Conservation (phyloP, 2,113 vertebrate species). For the Phyllopteryx taeniolatus region DNA sequence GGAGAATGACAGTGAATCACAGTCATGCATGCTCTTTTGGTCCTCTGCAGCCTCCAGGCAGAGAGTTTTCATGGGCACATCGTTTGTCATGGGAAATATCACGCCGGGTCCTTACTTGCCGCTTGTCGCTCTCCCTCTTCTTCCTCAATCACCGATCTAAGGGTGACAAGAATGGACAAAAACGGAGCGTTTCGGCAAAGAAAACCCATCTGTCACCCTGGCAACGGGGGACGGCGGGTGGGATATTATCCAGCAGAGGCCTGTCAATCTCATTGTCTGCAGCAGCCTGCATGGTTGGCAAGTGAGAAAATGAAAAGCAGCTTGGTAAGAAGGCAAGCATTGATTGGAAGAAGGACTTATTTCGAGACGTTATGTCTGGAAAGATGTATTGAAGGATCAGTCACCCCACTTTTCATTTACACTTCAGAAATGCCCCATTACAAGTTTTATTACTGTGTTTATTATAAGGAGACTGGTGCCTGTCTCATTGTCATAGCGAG, state of each 20-base stretch:
- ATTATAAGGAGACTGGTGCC: not conserved
- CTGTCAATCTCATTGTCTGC: slow-evolving; percentile 50
- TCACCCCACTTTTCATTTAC: not conserved
- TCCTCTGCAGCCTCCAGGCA: slow-evolving; percentile 19
- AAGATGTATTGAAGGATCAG: not conserved
- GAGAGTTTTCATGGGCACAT: slow-evolving; percentile 23
- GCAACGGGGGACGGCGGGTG: slow-evolving; percentile 51
- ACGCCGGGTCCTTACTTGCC: slow-evolving; percentile 26
- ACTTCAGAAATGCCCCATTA: not conserved
- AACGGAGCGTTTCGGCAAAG: slow-evolving; percentile 44
- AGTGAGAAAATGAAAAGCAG: slow-evolving; percentile 20
- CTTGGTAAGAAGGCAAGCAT: slow-evolving; percentile 24
- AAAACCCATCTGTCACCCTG: slow-evolving; percentile 66
- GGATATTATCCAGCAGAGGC: slow-evolving; percentile 35
- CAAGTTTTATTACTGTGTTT: not conserved
- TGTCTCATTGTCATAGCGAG: not conserved
- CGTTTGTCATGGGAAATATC: slow-evolving; percentile 40
- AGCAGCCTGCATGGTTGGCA: slow-evolving; percentile 25
- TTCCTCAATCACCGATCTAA: slow-evolving; percentile 29
- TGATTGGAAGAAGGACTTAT: not conserved
- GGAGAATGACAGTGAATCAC: slow-evolving; percentile 38
- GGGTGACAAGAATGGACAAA: slow-evolving; percentile 47
- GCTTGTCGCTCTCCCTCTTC: not conserved
- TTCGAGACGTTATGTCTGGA: not conserved
- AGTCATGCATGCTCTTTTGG: slow-evolving; percentile 36